A percentile compares a stretch with the other conserved stretches of the same genome.
Evolutionary conservation across 2,113 vertebrate genomes (phyloP).

Genomic region (Leucosticte australis): DNA sequence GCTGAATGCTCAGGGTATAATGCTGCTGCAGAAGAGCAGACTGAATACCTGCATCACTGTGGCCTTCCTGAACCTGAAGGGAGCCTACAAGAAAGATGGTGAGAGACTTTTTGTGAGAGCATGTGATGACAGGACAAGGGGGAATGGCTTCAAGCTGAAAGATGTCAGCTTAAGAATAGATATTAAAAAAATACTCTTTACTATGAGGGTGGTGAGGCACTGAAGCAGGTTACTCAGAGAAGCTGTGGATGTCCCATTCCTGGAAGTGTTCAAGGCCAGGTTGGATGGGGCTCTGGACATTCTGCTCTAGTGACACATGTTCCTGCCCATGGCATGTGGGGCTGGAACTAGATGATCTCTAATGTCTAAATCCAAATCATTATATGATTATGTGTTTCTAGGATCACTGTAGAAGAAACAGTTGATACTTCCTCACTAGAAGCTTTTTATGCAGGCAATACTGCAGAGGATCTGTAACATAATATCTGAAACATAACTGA

Average conservation of each 20-base stretch:
- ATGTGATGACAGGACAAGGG: not conserved
- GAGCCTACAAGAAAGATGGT: not conserved
- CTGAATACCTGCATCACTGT: not conserved
- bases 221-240: not conserved
- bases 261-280: not conserved
- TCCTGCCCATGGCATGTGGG: not conserved
- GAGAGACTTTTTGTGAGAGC: not conserved
- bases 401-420: not conserved
- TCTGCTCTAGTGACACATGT: accelerated
- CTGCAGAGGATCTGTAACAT: not conserved
- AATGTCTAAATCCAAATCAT: not conserved
- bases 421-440: not conserved
- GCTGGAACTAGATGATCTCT: not conserved
- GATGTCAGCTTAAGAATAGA: not conserved
- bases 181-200: not conserved
- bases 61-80: not conserved
- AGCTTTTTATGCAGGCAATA: not conserved
- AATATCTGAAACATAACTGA: not conserved
- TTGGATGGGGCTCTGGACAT: not conserved
- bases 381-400: not conserved
- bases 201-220: not conserved
- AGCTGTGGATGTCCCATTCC: not conserved
- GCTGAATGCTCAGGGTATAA: not conserved
- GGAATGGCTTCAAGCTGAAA: not conserved
- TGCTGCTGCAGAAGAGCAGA: not conserved